phyloP scores from a whole-genome alignment of 2,888 invertebrate genomes.

The Morpho achilles region DNA sequence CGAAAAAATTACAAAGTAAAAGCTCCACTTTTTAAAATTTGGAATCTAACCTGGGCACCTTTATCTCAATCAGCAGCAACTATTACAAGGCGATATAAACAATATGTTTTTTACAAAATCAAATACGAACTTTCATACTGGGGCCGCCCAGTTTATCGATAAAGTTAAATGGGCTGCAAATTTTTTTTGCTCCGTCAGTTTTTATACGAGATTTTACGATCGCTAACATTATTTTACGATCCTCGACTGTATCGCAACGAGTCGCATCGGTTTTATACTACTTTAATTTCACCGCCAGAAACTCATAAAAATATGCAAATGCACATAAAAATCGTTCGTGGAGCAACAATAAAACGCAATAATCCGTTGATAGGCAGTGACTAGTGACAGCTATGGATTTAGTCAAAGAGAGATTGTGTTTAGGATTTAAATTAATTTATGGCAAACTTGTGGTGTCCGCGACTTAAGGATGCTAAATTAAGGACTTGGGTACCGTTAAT shows the following conservation, averaged over 20 bases:
- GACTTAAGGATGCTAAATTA: too few relatives aligned
- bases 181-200: constrained; percentile 65
- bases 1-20: too few relatives aligned
- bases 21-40: too few relatives aligned
- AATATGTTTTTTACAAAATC: not conserved
- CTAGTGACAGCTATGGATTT: constrained; percentile 16
- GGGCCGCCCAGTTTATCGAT: constrained; percentile 19
- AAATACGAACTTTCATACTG: constrained; percentile 9
- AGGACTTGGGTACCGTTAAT: too few relatives aligned
- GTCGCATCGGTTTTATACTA: constrained; percentile 70
- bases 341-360: constrained; percentile 56
- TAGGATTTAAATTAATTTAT: constrained; percentile 8
- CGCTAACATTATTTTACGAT: constrained; percentile 71
- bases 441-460: not conserved
- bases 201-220: constrained; percentile 70
- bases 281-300: constrained; percentile 76
- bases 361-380: constrained; percentile 38
- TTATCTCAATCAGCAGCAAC: too few relatives aligned
- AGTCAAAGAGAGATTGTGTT: not conserved
- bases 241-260: constrained; percentile 63
- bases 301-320: constrained; percentile 77
- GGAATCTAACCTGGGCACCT: too few relatives aligned
- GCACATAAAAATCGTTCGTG: constrained; percentile 61
- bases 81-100: too few relatives aligned
- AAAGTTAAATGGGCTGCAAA: constrained; percentile 48